Base-by-base conservation (phyloP, 1,140 invertebrate species). In the Belonocnema kinseyi region DNA sequence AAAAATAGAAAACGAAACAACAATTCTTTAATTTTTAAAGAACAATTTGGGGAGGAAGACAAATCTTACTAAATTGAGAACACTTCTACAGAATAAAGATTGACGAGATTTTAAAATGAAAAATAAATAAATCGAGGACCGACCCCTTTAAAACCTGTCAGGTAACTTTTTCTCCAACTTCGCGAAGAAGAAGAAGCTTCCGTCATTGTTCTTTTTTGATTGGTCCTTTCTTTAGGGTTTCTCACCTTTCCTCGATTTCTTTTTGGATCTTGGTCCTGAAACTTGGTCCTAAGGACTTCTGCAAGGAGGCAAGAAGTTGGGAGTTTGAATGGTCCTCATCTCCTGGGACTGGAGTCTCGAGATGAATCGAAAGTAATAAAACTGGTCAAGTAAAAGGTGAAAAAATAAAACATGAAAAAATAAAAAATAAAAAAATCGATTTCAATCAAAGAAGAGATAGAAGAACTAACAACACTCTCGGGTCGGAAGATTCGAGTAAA, bases 61-160 rank as follows among this genome's bases (percentile, higher is more conserved):
- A 7, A 7, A 46, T 10, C 8, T 46, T 46, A 1, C 0, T 11
- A 66, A 66, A 6, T 40, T 14, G 14, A 6, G 26, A 3, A 13
- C 0, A 3, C 40, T 61, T 4, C 33, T 6, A 14, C 13, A 26
- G 12, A 5, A 13, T 0, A 13, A 33, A 21, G 7, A 21, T 58
- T 33, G 16, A 14, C 50, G 61, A 54, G 13, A 51, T 21, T n/a
- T 66, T 19, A 50, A 50, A 50, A 73, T 26, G 10, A 10, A 56
- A 53, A 72, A 46, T 21, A 56, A 72, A 61, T 50, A 56, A 72
- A 51, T 33, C 26, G 70, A 70, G 13, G 14, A 46, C 51, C 61
- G 73, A 74, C 40, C 76, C 75, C 78, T 86, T 85, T 85, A 86
- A 86, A 86, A 87, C 85, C 83, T 79, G 85, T 84, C 56, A 74